Conservation (phyloP, 2,888 invertebrate genomes). For the Ashinkailepas kermadecensis region DNA sequence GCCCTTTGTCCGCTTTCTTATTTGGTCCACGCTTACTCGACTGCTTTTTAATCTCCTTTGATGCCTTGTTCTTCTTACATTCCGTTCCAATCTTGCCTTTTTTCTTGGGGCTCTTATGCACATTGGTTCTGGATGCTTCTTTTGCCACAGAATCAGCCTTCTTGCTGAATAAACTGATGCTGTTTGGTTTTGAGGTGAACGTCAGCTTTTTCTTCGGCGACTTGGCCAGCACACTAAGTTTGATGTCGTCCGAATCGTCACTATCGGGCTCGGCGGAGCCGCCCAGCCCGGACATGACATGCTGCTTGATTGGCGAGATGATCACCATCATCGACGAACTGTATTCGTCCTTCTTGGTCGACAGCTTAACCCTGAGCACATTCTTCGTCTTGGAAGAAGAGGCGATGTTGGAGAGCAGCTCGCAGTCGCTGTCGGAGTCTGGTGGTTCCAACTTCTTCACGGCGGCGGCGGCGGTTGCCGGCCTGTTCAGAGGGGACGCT, state of each 20-base stretch:
- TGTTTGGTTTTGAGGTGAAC: slow-evolving; percentile 40
- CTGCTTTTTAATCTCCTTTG: background rate
- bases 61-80: slow-evolving; percentile 10
- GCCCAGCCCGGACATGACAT: background rate
- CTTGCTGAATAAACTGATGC: slow-evolving; percentile 12
- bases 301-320: background rate
- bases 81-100: slow-evolving; percentile 13
- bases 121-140: background rate
- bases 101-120: slow-evolving; percentile 6
- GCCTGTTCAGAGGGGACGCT: background rate
- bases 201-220: slow-evolving; percentile 81
- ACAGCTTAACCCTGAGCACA: background rate
- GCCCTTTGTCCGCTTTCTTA: background rate
- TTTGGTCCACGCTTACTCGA: background rate
- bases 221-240: slow-evolving; percentile 78
- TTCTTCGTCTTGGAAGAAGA: slow-evolving; percentile 12
- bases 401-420: slow-evolving; percentile 4
- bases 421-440: slow-evolving; percentile 3
- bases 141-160: background rate
- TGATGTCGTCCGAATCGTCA: slow-evolving; percentile 51
- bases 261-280: slow-evolving; percentile 31
- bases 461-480: background rate
- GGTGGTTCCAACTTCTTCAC: background rate
- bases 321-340: background rate
- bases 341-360: background rate